Evolutionary conservation across 2,888 invertebrate species (phyloP).

Genomic region (Merodon equestris): DNA sequence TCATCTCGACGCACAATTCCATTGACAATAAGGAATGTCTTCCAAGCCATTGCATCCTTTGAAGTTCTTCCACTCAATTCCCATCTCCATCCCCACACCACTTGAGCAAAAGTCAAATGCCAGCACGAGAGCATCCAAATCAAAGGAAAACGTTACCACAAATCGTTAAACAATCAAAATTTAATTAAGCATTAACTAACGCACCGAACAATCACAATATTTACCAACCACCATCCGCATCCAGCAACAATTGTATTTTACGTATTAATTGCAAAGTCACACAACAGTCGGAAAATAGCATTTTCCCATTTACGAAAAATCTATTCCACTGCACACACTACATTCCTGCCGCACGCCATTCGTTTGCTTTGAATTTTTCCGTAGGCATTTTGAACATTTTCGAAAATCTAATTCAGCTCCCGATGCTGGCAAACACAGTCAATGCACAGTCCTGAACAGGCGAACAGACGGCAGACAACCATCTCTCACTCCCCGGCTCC

Average conservation of each 20-base stretch:
- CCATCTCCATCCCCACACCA: background rate
- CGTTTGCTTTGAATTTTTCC: slow-evolving; percentile 52
- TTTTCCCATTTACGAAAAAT: slow-evolving; percentile 30
- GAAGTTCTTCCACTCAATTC: slow-evolving; percentile 30
- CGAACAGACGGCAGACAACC: background rate
- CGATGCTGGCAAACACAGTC: slow-evolving; percentile 43
- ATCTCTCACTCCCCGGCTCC: background rate
- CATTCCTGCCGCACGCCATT: background rate
- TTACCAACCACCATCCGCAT: slow-evolving; percentile 21
- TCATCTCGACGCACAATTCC: no score
- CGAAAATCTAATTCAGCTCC: slow-evolving; percentile 62
- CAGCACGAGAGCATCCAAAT: background rate
- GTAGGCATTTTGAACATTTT: slow-evolving; percentile 63
- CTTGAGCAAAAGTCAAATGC: no score
- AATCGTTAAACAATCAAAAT: slow-evolving; percentile 68
- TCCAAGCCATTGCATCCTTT: slow-evolving; percentile 52
- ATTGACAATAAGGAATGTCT: slow-evolving; percentile 1
- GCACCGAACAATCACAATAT: slow-evolving; percentile 66
- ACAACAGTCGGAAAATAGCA: slow-evolving; percentile 57
- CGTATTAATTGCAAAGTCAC: slow-evolving; percentile 59
- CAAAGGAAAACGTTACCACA: slow-evolving; percentile 41
- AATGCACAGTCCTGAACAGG: background rate
- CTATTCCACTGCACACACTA: slow-evolving; percentile 11
- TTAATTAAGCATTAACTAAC: slow-evolving; percentile 68
- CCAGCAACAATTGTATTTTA: background rate